A percentile compares a stretch with the other conserved stretches of the same genome.
Evolutionary conservation across 2,888 invertebrate genomes (phyloP).

Genomic region (Carabus problematicus): DNA sequence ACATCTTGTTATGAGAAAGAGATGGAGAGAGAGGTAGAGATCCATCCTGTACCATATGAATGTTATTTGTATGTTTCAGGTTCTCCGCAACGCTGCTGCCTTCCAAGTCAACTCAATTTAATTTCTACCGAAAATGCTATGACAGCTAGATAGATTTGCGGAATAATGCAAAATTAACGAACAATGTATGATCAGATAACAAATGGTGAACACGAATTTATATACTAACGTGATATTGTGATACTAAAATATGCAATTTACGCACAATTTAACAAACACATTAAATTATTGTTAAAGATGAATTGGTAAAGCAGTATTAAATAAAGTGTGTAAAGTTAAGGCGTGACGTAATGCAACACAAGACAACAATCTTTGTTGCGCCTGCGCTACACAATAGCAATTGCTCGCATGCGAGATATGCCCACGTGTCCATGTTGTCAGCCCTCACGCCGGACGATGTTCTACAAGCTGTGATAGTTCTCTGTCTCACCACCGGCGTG

Average conservation of each 20-base stretch:
- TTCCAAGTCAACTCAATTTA: neutral
- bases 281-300: too few species aligned
- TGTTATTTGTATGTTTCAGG: too few species aligned
- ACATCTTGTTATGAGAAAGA: too few species aligned
- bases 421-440: constrained; percentile 69
- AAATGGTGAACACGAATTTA: neutral
- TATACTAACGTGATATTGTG: neutral
- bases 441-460: constrained; percentile 75
- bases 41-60: too few species aligned
- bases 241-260: neutral
- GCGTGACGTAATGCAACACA: constrained; percentile 53
- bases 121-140: too few species aligned
- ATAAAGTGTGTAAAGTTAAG: neutral
- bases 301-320: neutral
- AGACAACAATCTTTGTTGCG: constrained; percentile 77
- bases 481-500: constrained; percentile 78
- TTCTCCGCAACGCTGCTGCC: neutral
- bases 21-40: too few species aligned
- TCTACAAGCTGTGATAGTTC: constrained; percentile 77
- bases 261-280: too few species aligned
- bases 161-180: neutral
- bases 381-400: constrained; percentile 84
- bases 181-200: constrained; percentile 3
- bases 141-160: too few species aligned
- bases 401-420: constrained; percentile 74